Evolutionary conservation across 2,113 vertebrate genomes (phyloP).

Genomic region (Xiphophorus maculatus): DNA sequence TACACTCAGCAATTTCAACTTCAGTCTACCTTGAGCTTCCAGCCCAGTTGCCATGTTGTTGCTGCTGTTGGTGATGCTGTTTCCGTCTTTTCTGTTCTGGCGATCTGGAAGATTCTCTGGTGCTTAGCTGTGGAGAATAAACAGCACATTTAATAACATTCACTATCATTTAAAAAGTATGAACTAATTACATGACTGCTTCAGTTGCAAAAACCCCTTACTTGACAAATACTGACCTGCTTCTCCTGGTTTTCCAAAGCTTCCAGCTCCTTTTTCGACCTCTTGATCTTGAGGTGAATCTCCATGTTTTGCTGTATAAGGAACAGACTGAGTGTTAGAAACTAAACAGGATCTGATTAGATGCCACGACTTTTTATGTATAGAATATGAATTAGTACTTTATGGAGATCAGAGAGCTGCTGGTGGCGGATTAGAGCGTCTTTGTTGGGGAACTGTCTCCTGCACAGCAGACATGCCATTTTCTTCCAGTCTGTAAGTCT

Average conservation of each 20-base stretch:
- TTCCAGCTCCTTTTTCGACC: slow-evolving; percentile 92
- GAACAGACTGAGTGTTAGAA: slow-evolving; percentile 13
- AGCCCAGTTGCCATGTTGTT: slow-evolving; percentile 73
- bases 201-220: background rate
- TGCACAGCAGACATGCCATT: slow-evolving; percentile 94
- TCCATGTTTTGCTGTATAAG: slow-evolving; percentile 94
- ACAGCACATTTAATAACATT: slow-evolving; percentile 6
- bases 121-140: slow-evolving; percentile 57
- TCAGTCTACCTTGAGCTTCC: slow-evolving; percentile 73
- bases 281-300: slow-evolving; percentile 95
- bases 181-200: background rate
- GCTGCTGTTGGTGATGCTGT: slow-evolving; percentile 61
- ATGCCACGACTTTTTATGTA: background rate
- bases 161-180: background rate
- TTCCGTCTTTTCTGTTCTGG: slow-evolving; percentile 80
- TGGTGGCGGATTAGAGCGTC: slow-evolving; percentile 94
- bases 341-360: background rate
- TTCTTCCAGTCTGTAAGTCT: slow-evolving; percentile 98
- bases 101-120: slow-evolving; percentile 59
- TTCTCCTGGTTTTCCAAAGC: slow-evolving; percentile 94
- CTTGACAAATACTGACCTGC: slow-evolving; percentile 58
- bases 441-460: slow-evolving; percentile 96
- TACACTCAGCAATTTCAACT: background rate
- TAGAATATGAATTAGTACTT: slow-evolving; percentile 75
- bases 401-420: slow-evolving; percentile 96